phyloP scores from a whole-genome alignment of 2,113 vertebrate genomes.

The Odocoileus hemionus region DNA sequence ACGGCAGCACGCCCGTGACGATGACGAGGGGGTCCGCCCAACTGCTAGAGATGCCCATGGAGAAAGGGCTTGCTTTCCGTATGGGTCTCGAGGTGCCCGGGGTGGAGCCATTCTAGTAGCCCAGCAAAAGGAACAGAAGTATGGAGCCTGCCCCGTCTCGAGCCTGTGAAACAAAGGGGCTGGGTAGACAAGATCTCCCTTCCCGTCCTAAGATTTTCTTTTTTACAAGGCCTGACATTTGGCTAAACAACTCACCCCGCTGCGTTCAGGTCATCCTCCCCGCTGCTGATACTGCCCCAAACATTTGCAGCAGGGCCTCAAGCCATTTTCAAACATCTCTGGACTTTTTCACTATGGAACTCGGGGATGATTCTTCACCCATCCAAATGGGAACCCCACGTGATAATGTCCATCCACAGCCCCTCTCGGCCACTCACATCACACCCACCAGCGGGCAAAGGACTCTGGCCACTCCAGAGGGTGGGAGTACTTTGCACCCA shows the following conservation, averaged over 20 bases:
- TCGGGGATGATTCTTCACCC: not conserved
- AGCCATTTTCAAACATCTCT: not conserved
- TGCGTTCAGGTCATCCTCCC: not conserved
- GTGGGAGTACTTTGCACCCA: not conserved
- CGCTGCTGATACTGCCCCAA: not conserved
- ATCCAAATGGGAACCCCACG: not conserved
- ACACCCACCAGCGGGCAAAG: not conserved
- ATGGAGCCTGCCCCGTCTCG: fast-evolving
- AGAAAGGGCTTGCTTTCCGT: not conserved
- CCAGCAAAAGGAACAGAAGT: not conserved
- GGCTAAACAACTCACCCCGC: not conserved
- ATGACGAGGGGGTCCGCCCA: fast-evolving
- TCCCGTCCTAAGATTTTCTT: not conserved
- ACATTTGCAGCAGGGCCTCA: not conserved
- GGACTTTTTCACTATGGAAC: conserved; percentile 1
- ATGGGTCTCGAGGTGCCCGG: not conserved
- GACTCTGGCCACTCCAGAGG: not conserved
- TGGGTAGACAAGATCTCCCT: not conserved
- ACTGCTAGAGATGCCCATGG: not conserved
- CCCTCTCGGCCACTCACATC: not conserved
- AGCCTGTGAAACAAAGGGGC: not conserved
- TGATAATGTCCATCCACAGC: not conserved
- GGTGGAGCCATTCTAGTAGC: not conserved
- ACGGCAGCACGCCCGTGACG: not conserved
- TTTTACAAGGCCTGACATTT: not conserved